Conservation (phyloP, 2,797 vertebrate species). For the Spinus olivaceus region DNA sequence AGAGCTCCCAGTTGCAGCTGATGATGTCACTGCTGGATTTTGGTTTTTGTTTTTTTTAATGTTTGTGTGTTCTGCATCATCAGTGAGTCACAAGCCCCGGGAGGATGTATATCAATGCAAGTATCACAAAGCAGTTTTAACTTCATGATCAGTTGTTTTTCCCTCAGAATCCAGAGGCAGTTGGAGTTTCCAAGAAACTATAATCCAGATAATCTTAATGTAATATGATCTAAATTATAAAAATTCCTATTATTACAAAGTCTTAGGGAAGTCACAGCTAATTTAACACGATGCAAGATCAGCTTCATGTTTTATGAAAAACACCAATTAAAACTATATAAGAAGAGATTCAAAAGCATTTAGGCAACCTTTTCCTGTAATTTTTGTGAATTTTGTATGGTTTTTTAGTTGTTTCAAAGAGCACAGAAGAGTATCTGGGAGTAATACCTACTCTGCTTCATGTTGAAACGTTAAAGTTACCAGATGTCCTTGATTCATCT, state of each 20-base stretch:
- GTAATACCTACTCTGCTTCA: constrained; percentile 10
- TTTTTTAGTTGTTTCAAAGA: not conserved
- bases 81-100: constrained; percentile 35
- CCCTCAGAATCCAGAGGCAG: not conserved
- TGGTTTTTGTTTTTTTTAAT: not conserved
- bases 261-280: not conserved
- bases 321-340: not conserved
- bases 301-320: not conserved
- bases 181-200: not conserved
- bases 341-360: not conserved
- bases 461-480: constrained; percentile 40
- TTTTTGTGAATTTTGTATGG: not conserved
- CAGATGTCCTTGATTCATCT: constrained; percentile 57
- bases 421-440: not conserved
- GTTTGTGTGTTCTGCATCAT: constrained; percentile 37
- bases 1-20: not conserved
- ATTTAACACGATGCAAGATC: not conserved
- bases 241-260: not conserved
- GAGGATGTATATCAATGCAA: not conserved
- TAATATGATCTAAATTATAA: not conserved
- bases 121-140: not conserved
- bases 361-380: not conserved
- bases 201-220: not conserved
- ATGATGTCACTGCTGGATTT: constrained; percentile 19
- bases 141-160: not conserved